Conservation (phyloP, 2,113 vertebrate species). For the Columba janthina region DNA sequence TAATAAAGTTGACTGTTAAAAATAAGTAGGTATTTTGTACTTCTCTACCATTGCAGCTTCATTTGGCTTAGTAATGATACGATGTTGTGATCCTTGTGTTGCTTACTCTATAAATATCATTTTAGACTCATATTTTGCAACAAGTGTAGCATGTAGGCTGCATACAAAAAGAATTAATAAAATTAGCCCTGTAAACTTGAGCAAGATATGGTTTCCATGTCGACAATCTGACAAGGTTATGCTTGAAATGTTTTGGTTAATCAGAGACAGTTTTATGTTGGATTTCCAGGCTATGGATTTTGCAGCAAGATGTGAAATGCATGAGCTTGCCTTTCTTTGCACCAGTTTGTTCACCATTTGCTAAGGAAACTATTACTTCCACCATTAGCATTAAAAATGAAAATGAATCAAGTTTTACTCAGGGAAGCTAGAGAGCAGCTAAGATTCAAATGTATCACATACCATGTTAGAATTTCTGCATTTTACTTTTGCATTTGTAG, state of each 20-base stretch:
- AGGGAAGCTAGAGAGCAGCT: background rate
- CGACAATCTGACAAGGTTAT: background rate
- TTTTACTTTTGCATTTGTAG: background rate
- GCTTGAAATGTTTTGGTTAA: background rate
- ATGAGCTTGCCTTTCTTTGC: background rate
- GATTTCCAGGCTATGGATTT: background rate
- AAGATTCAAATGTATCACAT: background rate
- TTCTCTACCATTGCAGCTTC: background rate
- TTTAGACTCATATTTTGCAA: background rate
- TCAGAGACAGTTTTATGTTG: background rate
- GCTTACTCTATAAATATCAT: background rate
- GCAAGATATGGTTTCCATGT: background rate
- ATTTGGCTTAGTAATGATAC: background rate
- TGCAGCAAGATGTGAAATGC: background rate
- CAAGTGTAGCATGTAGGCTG: background rate
- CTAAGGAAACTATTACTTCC: background rate
- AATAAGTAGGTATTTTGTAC: background rate
- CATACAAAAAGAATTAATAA: background rate
- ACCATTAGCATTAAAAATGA: slow-evolving; percentile 1
- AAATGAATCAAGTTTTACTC: slow-evolving; percentile 4
- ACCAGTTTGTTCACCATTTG: background rate
- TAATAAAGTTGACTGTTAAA: background rate
- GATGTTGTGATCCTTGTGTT: background rate
- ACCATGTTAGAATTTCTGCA: background rate
- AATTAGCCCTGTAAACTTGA: background rate